Evolutionary conservation across 2,113 vertebrate genomes (phyloP), one percentile per base, ranked within the genome.

Genomic region (Raja brachyura): DNA sequence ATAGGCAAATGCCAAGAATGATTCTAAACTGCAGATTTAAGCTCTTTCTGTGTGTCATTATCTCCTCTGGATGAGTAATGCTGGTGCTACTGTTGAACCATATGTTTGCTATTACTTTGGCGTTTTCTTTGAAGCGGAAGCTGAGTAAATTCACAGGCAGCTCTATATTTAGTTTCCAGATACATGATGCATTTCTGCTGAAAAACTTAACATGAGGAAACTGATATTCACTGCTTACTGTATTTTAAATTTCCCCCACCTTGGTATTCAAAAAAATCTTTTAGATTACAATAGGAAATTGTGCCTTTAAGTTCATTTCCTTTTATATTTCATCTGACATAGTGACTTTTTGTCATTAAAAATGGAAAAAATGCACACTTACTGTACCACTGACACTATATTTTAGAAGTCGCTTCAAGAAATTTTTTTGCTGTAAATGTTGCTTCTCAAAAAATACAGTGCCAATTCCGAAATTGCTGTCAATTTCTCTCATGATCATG

Each of bases 121-220:
- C 20, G 39, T 92, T 92, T 74, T 39, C 90, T 92, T 92, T 28
- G 68, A 73, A 54, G 90, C 18, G 68, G 68, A 73, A 92, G 66
- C 39, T 10, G 66, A 74, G 33, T 92, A 73, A 73, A 92, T 92
- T 92, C 90, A 33, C 66, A 73, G 90, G 90, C 68, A 54, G 31
- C 90, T 13, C 90, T 92, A 92, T 92, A 92, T 92, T 92, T 92
- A 73, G 90, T 39, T 39, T 92, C 86, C 20, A 73, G 90, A 25
- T 28, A 73, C 25, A 92, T 20, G 48, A 92, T 92, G 66, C 20
- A 73, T 54, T 73, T 66, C 59, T 88, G 5, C n/a, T 28, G 68
- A 73, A 39, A 74, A 74, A 48, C 14, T 48, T 92, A 73, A 92
- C 90, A 73, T 92, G 33, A 39, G 22, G 33, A 74, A 92, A 39